Evolutionary conservation across 1,140 invertebrate species (phyloP).

Genomic region (Centruroides vittatus): DNA sequence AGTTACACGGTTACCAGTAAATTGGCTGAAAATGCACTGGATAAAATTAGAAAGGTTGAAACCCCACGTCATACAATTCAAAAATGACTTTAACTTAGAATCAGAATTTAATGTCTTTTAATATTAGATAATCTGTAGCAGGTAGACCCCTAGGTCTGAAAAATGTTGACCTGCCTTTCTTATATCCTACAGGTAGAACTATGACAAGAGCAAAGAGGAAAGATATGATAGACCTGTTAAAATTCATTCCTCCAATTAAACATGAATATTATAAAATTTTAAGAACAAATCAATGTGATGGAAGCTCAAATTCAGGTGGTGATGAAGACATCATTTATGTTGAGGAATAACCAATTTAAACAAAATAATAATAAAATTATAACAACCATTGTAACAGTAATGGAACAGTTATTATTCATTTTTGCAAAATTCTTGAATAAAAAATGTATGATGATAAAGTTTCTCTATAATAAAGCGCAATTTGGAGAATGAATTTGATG

Average conservation of each 20-base stretch:
- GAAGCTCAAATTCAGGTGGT: not conserved
- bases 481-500: not conserved
- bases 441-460: not conserved
- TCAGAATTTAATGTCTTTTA: not conserved
- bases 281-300: not conserved
- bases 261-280: not conserved
- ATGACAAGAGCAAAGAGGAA: not conserved
- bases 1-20: not conserved
- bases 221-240: not conserved
- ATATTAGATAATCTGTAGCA: not conserved
- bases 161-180: not conserved
- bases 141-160: not conserved
- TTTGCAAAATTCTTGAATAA: not conserved
- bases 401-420: not conserved
- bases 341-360: not conserved
- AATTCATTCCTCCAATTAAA: slow-evolving; percentile 2
- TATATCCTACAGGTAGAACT: slow-evolving; percentile 1
- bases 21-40: not conserved
- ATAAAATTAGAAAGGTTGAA: not conserved
- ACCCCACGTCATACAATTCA: not conserved
- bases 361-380: not conserved
- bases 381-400: too few species aligned
- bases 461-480: not conserved
- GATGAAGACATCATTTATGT: slow-evolving; percentile 4
- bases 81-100: slow-evolving; percentile 1